These are phyloP conservation scores for Tuberolachnus salignus DNA, from an alignment of 2,888 invertebrate genomes.

Conservation along the genomic window DNA sequence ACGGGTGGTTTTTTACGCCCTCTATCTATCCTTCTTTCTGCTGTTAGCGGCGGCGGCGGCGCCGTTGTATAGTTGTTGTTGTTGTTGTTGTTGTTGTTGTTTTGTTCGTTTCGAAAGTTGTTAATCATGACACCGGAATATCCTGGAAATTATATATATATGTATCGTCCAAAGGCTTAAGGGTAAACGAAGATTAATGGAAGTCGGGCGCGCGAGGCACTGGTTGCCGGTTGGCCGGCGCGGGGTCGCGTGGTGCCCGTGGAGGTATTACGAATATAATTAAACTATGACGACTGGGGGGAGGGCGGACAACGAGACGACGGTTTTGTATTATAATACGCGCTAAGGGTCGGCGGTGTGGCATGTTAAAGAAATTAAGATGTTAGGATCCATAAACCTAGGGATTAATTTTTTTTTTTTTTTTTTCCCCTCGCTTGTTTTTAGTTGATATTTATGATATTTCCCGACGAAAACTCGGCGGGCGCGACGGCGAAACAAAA, in stretches of 20 bases:
- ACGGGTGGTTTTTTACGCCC: not conserved
- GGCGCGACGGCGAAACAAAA: conserved; percentile 27
- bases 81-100: not conserved
- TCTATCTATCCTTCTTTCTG: not conserved
- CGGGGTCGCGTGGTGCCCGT: too few species aligned
- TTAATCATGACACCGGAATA: conserved; percentile 46
- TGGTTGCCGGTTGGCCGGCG: not conserved
- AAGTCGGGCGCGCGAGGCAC: conserved; percentile 12
- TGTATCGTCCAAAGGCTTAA: conserved; percentile 42
- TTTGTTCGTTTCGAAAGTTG: conserved; percentile 31
- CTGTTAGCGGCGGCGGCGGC: too few species aligned
- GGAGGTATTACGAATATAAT: conserved; percentile 51
- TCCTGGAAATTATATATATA: conserved; percentile 34
- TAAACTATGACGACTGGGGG: conserved; percentile 40
- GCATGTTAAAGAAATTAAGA: conserved; percentile 46
- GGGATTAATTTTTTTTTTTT: conserved; percentile 47
- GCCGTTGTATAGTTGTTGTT: too few species aligned
- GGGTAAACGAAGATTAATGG: conserved; percentile 51
- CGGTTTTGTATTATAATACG: conserved; percentile 3
- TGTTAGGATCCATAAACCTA: conserved; percentile 42
- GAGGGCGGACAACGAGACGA: not conserved
- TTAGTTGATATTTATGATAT: conserved; percentile 50
- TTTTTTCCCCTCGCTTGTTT: conserved; percentile 21
- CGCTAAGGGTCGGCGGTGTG: not conserved
- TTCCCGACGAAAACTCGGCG: conserved; percentile 10